Conservation (phyloP, 2,113 vertebrate species). For the Pseudorectes ferrugineus region DNA sequence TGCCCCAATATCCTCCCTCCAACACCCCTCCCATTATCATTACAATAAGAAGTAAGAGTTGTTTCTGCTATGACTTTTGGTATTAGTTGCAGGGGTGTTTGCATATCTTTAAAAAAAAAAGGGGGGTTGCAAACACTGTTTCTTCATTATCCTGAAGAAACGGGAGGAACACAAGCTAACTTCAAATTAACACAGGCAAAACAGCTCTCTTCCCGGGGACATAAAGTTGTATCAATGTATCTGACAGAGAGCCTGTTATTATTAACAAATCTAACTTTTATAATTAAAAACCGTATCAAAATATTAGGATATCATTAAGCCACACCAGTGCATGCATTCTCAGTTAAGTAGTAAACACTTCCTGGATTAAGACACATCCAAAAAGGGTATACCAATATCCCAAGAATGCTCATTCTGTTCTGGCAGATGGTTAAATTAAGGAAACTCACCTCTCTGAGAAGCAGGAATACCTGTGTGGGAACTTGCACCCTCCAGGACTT, state of each 20-base stretch:
- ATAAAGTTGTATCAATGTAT: neutral
- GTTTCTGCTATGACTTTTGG: conserved; percentile 28
- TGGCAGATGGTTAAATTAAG: conserved; percentile 51
- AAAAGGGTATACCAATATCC: conserved; percentile 46
- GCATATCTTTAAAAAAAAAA: neutral
- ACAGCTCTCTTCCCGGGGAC: neutral
- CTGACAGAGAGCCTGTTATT: neutral
- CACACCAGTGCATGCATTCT: conserved; percentile 60
- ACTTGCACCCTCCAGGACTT: conserved; percentile 77
- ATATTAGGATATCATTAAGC: conserved; percentile 10
- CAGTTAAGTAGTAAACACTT: conserved; percentile 50
- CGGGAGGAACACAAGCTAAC: conserved; percentile 20
- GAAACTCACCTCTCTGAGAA: conserved; percentile 84
- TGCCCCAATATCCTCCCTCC: neutral
- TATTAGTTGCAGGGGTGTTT: conserved; percentile 40
- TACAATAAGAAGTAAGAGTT: neutral
- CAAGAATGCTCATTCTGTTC: conserved; percentile 54
- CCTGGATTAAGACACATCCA: conserved; percentile 34
- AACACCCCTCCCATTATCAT: neutral
- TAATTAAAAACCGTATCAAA: neutral
- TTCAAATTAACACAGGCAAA: conserved; percentile 16
- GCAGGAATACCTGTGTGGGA: conserved; percentile 79
- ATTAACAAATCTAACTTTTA: neutral
- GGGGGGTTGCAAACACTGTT: neutral
- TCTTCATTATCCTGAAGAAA: conserved; percentile 29